phyloP scores from a whole-genome alignment of 2,113 vertebrate genomes.

The Proterorhinus semilunaris region DNA sequence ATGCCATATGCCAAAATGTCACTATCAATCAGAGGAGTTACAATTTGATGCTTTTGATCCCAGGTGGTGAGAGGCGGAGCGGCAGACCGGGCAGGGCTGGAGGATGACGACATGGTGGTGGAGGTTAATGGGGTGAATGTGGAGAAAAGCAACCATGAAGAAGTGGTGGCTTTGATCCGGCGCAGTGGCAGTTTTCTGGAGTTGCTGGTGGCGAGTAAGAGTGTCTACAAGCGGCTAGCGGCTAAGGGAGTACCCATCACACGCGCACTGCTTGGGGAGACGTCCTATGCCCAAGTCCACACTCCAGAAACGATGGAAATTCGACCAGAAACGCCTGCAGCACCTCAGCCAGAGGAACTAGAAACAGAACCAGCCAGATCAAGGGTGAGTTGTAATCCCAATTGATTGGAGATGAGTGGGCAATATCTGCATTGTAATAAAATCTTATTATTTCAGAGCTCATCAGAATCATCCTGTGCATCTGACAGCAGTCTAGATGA shows the following conservation, averaged over 20 bases:
- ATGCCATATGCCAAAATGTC: rapidly evolving
- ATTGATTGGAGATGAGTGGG: neutral
- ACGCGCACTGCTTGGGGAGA: conserved; percentile 56
- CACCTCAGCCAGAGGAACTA: conserved; percentile 27
- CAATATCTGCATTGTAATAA: neutral
- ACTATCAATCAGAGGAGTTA: neutral
- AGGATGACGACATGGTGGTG: conserved; percentile 83
- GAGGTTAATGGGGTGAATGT: conserved; percentile 88
- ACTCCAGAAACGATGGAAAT: conserved; percentile 4
- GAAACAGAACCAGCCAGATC: conserved; percentile 29
- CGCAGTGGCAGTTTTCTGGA: conserved; percentile 72
- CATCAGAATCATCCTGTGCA: conserved; percentile 60
- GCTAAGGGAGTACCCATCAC: conserved; percentile 76
- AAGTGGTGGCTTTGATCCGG: conserved; percentile 81
- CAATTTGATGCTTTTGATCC: neutral
- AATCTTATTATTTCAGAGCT: conserved; percentile 47
- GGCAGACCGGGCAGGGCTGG: conserved; percentile 81
- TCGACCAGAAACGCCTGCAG: conserved; percentile 12
- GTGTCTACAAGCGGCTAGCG: conserved; percentile 79
- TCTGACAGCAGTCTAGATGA: conserved; percentile 50
- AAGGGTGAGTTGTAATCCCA: conserved; percentile 61
- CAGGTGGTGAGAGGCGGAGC: conserved; percentile 82
- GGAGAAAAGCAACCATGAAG: conserved; percentile 77
- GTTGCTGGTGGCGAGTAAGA: conserved; percentile 81
- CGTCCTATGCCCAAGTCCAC: conserved; percentile 25